A percentile compares a stretch with the other conserved stretches of the same genome.
Conservation (phyloP, 2,797 vertebrate genomes). For the Sebastes variabilis region DNA sequence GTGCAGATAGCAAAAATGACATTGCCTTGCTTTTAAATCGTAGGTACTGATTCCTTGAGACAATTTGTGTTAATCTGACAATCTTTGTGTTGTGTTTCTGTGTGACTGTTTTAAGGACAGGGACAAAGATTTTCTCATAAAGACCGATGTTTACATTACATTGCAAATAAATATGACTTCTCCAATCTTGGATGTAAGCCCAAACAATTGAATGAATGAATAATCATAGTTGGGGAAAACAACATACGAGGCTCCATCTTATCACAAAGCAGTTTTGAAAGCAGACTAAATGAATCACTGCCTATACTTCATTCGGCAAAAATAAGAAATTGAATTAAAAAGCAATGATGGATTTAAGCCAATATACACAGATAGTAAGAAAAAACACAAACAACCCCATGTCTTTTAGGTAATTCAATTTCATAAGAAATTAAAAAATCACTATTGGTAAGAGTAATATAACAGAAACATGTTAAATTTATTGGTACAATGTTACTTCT, state of each 20-base stretch:
- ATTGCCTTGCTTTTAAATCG: conserved; percentile 27
- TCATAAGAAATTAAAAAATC: neutral
- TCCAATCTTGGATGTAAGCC: neutral
- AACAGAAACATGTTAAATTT: neutral
- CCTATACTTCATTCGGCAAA: neutral
- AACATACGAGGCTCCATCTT: neutral
- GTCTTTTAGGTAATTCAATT: neutral
- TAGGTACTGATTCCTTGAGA: neutral
- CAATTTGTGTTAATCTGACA: neutral
- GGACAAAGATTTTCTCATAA: neutral
- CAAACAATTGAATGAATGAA: neutral
- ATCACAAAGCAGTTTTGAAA: neutral
- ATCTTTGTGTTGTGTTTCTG: neutral
- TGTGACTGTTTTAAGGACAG: neutral
- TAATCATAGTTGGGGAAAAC: neutral
- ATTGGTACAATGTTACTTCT: neutral
- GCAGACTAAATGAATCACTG: neutral
- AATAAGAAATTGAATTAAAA: neutral
- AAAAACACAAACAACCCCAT: neutral
- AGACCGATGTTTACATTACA: neutral
- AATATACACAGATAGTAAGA: neutral
- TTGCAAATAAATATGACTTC: neutral
- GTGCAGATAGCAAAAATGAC: conserved; percentile 16
- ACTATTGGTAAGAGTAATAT: too few species aligned
- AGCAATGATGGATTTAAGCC: neutral